Base-by-base conservation (phyloP, 1,140 invertebrate genomes). In the Tribolium madens region DNA sequence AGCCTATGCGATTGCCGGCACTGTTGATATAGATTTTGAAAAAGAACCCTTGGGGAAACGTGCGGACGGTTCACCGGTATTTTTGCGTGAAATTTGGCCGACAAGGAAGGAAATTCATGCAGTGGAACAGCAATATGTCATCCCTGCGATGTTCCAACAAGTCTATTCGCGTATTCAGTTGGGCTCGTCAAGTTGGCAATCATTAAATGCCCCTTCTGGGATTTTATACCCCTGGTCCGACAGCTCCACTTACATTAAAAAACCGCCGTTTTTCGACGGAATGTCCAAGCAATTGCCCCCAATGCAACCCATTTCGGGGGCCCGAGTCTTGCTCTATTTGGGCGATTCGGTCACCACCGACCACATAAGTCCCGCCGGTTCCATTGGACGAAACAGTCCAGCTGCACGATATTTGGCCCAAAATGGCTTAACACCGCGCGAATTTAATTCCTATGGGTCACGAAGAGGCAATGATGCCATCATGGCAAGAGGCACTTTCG, bases 371-470 rank as follows among this genome's bases (percentile, higher is more conserved):
- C 98, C 98, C 0, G 98, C 98, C 70, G 98, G 98, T 6, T 97
- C 96, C 33, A 99, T 99, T 83, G 95, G 97, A 1, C 88, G 97
- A 18, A 98, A 95, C 86, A 98, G 96, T 76, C 93, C 97, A 0
- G 97, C 98, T 3, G 97, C 97, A 0, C 90, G 96, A 83, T 98
- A 95, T 88, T 87, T 97, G 0, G 90, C 92, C 0, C 87, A 88
- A 60, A 89, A 90, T 82, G 95, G 94, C 50, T 86, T 99, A 2
- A 95, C 94, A 0, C 96, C 97, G 0, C 91, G 93, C 79, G 96
- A 99, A 82, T 99, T 99, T 85, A 99, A 99, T 88, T 99, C 97
- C 0, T 99, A 99, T 87, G 98, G 98, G 0, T 96, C 97, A 0
- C 90, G 98, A 9, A 91, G 98, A 83, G 98, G 98, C 31, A 97